Conservation (phyloP, 2,113 vertebrate genomes). For the Monopterus albus region DNA sequence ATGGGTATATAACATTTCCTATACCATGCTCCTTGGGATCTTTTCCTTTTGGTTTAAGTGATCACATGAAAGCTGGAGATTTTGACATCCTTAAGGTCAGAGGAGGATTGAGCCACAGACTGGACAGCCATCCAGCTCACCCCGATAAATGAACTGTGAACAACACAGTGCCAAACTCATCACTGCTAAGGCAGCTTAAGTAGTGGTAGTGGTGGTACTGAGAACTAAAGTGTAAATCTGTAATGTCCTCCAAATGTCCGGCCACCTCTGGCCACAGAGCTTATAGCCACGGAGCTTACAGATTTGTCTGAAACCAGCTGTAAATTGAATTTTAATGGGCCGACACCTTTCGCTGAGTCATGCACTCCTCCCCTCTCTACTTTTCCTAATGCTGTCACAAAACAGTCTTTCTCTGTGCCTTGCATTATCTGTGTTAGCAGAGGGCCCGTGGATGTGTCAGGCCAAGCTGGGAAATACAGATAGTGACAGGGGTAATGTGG, state of each 20-base stretch:
- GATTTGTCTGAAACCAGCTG: conserved; percentile 77
- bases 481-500: conserved; percentile 76
- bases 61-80: conserved; percentile 22
- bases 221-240: conserved; percentile 79
- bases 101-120: conserved; percentile 28
- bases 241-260: conserved; percentile 76
- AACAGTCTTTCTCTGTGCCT: conserved; percentile 68
- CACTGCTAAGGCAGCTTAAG: conserved; percentile 75
- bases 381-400: conserved; percentile 77
- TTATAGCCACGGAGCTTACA: conserved; percentile 56
- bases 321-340: conserved; percentile 84
- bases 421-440: conserved; percentile 77
- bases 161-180: conserved; percentile 71
- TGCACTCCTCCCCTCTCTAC: conserved; percentile 60
- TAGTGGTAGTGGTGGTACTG: conserved; percentile 71
- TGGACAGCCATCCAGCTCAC: conserved; percentile 43
- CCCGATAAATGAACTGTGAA: conserved; percentile 73
- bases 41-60: background rate
- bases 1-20: background rate
- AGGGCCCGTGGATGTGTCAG: conserved; percentile 76
- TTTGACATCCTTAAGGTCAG: conserved; percentile 53
- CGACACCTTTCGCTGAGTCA: conserved; percentile 81
- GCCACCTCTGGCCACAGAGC: conserved; percentile 46
- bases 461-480: conserved; percentile 72
- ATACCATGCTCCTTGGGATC: background rate